Evolutionary conservation across 92 coral and sea anemone genomes (phyloP).

Genomic region (Parazoanthus atlanticus): DNA sequence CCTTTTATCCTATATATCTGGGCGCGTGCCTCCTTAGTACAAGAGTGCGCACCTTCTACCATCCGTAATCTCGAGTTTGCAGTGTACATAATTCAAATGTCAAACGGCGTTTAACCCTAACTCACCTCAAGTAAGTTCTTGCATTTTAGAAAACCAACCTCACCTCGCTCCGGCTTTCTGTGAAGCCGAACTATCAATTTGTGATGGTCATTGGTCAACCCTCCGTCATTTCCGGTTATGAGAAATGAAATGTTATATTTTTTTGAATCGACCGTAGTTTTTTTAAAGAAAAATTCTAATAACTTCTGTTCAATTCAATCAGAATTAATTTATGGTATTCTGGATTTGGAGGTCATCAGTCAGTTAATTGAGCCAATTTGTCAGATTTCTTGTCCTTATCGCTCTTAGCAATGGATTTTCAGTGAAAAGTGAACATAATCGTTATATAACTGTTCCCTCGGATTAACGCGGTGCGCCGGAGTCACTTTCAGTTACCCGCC

Average conservation of each 20-base stretch:
- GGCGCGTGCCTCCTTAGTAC: conserved; percentile 2
- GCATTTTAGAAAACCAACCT: neutral
- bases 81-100: conserved; percentile 9
- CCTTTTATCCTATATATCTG: neutral
- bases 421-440: neutral
- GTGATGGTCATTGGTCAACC: neutral
- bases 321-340: neutral
- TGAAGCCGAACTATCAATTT: neutral
- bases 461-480: neutral
- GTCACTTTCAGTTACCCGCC: neutral
- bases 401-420: neutral
- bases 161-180: conserved; percentile 14
- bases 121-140: conserved; percentile 4
- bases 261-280: no score
- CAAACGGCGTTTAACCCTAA: conserved; percentile 9
- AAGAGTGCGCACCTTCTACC: neutral
- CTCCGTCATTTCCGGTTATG: conserved; percentile 1
- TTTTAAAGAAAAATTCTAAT: neutral
- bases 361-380: conserved; percentile 1
- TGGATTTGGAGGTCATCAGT: conserved; percentile 4
- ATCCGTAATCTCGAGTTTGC: neutral
- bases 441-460: neutral
- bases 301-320: neutral
- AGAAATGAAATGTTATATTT: neutral
- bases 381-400: conserved; percentile 4